phyloP scores from a whole-genome alignment of 2,888 invertebrate genomes.

The Epinotia bilunana region DNA sequence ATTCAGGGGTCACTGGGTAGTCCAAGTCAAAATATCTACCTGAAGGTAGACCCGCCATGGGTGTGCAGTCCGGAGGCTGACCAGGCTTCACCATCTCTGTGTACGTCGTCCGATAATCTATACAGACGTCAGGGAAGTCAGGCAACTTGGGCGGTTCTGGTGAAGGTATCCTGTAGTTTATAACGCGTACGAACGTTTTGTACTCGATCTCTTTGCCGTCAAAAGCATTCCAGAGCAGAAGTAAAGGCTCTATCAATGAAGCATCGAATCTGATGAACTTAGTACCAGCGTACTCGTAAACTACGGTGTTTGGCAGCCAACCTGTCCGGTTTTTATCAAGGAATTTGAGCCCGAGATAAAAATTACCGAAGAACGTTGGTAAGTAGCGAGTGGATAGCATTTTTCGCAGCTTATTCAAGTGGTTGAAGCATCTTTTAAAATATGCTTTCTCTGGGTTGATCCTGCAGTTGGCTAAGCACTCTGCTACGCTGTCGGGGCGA shows the following conservation, averaged over 20 bases:
- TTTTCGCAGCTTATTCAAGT: constrained; percentile 74
- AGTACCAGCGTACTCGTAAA: constrained; percentile 74
- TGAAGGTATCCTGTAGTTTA: constrained; percentile 74
- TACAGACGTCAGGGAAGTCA: constrained; percentile 65
- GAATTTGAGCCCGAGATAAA: constrained; percentile 68
- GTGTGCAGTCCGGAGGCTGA: constrained; percentile 55
- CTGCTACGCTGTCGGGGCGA: constrained; percentile 73
- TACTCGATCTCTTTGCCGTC: constrained; percentile 77
- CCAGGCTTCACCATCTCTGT: constrained; percentile 72
- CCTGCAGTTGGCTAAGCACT: constrained; percentile 70
- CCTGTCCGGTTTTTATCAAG: constrained; percentile 71
- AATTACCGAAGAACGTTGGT: constrained; percentile 64
- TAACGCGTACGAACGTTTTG: constrained; percentile 75
- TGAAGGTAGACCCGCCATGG: constrained; percentile 72
- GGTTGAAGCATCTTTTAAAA: constrained; percentile 73
- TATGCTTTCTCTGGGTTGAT: constrained; percentile 68
- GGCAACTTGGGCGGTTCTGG: constrained; percentile 73
- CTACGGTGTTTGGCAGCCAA: constrained; percentile 72
- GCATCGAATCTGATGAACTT: constrained; percentile 76
- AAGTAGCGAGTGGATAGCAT: constrained; percentile 61
- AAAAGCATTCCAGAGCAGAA: constrained; percentile 76
- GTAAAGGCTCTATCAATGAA: constrained; percentile 76
- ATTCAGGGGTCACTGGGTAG: constrained; percentile 66
- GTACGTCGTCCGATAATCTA: constrained; percentile 73
- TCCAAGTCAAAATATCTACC: constrained; percentile 74